Percentiles rank a stretch among this genome's conserved stretches.
These are phyloP conservation scores for Pentamera pediparva DNA, from an alignment of 53 echinoderm and acorn worm species.

Conservation along the genomic window DNA sequence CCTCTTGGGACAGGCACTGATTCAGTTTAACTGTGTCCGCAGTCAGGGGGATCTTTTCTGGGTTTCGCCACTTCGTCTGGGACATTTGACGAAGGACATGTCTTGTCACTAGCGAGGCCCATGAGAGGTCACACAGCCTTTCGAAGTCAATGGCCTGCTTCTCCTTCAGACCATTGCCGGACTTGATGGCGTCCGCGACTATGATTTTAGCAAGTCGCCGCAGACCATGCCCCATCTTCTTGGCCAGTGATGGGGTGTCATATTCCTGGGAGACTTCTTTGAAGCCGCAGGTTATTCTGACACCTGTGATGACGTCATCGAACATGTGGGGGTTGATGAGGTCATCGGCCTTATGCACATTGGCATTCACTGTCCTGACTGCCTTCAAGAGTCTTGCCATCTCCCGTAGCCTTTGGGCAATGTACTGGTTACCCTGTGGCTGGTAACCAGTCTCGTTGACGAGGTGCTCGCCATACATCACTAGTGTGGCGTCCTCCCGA, in stretches of 20 bases:
- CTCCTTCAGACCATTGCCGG: neutral
- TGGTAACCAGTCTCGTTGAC: neutral
- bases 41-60: constrained; percentile 26
- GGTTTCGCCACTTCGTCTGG: constrained; percentile 11
- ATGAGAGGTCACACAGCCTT: neutral
- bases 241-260: neutral
- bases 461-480: neutral
- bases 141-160: neutral
- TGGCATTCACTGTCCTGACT: neutral
- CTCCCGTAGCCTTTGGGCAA: neutral
- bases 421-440: neutral
- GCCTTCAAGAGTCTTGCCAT: neutral
- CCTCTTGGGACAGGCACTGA: neutral
- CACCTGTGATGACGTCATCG: neutral
- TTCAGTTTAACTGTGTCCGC: constrained; percentile 19
- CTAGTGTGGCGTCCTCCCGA: neutral
- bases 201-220: neutral
- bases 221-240: neutral
- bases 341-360: neutral
- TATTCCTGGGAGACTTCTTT: neutral
- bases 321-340: neutral
- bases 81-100: neutral
- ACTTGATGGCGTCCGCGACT: neutral
- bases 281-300: constrained; percentile 1
- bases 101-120: neutral